phyloP scores from a whole-genome alignment of 2,113 vertebrate genomes.

The Macquaria australasica region DNA sequence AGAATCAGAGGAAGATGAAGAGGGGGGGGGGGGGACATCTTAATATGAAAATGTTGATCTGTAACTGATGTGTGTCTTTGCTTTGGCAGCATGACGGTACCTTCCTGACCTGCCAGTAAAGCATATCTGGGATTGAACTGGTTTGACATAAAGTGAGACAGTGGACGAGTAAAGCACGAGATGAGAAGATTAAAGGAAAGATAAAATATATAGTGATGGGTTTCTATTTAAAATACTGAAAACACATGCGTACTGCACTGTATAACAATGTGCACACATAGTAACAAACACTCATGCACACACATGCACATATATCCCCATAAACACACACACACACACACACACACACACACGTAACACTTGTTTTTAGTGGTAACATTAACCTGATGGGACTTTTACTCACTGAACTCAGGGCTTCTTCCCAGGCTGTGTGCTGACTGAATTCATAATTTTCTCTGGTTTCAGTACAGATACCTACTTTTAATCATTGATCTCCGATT shows the following conservation, averaged over 20 bases:
- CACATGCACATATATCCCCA: not conserved
- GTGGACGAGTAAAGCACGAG: not conserved
- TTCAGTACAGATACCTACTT: not conserved
- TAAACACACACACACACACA: not conserved
- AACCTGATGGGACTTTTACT: not conserved
- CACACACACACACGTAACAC: not conserved
- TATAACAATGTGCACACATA: not conserved
- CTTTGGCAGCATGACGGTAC: not conserved
- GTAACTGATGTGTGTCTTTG: constrained; percentile 20
- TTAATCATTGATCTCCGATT: not conserved
- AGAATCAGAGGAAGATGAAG: not conserved
- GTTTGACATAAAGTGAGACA: not conserved
- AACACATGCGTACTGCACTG: not conserved
- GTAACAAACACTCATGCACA: not conserved
- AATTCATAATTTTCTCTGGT: constrained; percentile 25
- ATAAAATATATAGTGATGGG: not conserved
- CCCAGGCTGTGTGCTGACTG: not conserved
- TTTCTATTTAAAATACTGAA: not conserved
- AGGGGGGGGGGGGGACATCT: not conserved
- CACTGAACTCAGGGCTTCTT: not conserved
- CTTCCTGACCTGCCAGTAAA: not conserved
- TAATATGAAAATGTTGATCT: constrained; percentile 28
- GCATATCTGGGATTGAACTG: not conserved
- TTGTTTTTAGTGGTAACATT: not conserved
- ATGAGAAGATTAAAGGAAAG: not conserved